Evolutionary conservation across 1,140 invertebrate genomes (phyloP).

Genomic region (Caenorhabditis brenneri): DNA sequence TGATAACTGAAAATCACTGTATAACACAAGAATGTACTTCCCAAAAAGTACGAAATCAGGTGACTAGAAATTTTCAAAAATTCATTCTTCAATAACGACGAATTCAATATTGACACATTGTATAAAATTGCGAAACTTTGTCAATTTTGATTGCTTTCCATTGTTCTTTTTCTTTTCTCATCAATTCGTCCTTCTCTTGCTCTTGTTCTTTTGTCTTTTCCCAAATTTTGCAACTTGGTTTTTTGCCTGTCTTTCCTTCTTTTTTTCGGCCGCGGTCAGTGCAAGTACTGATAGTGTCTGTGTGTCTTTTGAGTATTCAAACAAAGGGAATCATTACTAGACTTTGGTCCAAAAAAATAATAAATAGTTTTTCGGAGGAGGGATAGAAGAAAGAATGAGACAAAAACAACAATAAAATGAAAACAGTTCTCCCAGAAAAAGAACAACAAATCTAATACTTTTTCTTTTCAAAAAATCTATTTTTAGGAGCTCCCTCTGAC

Average conservation of each 20-base stretch:
- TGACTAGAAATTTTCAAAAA: not conserved
- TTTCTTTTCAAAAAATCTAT: not conserved
- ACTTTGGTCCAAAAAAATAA: not conserved
- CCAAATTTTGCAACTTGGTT: conserved; percentile 4
- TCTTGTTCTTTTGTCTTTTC: conserved; percentile 29
- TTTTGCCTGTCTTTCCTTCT: not conserved
- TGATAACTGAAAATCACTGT: too few species aligned
- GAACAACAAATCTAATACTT: too few species aligned
- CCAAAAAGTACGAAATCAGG: not conserved
- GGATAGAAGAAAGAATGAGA: not conserved
- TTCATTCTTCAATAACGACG: too few species aligned
- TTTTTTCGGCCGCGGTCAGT: conserved; percentile 8
- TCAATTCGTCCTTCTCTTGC: not conserved
- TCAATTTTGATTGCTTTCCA: not conserved
- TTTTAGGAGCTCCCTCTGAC: not conserved
- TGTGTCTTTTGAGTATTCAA: conserved; percentile 13
- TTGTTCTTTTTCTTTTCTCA: not conserved
- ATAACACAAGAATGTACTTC: too few species aligned
- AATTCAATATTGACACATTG: not conserved
- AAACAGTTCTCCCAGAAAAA: not conserved
- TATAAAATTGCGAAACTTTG: conserved; percentile 17
- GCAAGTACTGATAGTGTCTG: not conserved
- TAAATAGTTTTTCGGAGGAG: not conserved
- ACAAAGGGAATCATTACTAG: not conserved
- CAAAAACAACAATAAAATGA: not conserved